Percentiles rank a stretch among this genome's conserved stretches.
These are phyloP conservation scores for Heteromyza rotundicornis DNA, from an alignment of 2,888 invertebrate species.

Conservation along the genomic window DNA sequence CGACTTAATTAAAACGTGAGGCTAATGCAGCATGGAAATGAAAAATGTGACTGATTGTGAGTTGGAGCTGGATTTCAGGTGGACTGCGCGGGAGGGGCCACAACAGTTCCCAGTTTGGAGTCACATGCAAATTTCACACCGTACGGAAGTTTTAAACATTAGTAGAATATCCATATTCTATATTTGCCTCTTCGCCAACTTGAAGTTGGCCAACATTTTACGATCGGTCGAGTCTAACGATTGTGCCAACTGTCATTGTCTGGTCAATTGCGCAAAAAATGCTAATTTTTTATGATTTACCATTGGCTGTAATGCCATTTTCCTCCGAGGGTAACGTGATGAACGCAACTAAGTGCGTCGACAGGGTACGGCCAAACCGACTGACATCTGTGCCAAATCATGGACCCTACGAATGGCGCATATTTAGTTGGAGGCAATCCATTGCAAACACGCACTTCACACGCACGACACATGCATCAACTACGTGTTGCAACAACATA, in stretches of 20 bases:
- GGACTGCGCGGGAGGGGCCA: too few species aligned
- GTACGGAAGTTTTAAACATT: too few species aligned
- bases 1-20: constrained; percentile 57
- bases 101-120: too few species aligned
- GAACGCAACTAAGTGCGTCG: too few species aligned
- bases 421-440: background rate
- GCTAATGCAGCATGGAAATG: constrained; percentile 52
- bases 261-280: too few species aligned
- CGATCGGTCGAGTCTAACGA: too few species aligned
- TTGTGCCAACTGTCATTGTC: too few species aligned
- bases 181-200: too few species aligned
- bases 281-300: too few species aligned
- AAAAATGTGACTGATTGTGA: constrained; percentile 48
- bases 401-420: background rate
- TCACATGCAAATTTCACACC: too few species aligned
- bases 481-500: background rate
- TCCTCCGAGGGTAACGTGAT: background rate
- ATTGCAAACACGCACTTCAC: background rate
- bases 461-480: background rate
- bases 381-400: background rate
- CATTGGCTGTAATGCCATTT: background rate
- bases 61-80: background rate
- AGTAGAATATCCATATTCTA: too few species aligned
- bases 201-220: too few species aligned
- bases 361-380: background rate